Evolutionary conservation across 2,888 invertebrate species (phyloP), one percentile per base, ranked within the genome.

Genomic region (Cheilosia vernalis): DNA sequence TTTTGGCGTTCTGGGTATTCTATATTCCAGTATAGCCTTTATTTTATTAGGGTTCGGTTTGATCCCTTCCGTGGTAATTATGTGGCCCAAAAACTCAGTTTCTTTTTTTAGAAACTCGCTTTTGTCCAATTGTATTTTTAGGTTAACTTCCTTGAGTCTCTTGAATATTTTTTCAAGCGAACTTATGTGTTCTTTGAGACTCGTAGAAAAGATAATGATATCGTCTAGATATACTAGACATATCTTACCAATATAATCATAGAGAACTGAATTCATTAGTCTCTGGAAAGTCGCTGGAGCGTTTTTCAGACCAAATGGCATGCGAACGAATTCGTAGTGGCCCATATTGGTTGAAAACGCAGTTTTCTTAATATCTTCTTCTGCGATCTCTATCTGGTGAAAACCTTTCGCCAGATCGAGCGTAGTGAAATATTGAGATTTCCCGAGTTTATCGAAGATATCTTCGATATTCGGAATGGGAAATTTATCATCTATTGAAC

Each of bases 51-150:
- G 58, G n/a, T 69, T 49, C 13, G 44, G 44, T 19, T 47, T 69
- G 10, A 69, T 56, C 1, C 88, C 88, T 0, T 89, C 88, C 9
- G 87, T 66, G 2, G 89, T 88, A 9, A 91, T 84, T 13, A 88
- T 63, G 44, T 87, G 88, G 3, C 89, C 88, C 9, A 89, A 58
- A 58, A 77, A 88, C 9, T 86, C 73, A 0, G 88, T 33, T 33
- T 33, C 33, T 33, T 33, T 33, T 33, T 10, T 33, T 0, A 10
- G 9, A 33, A 33, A 33, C 17, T 44, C 56, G 40, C 72, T 73
- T 64, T 87, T 84, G 33, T 78, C 73, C 5, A 78, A n/a, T 42
- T 87, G 86, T 3, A 86, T 9, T 64, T 87, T 81, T 0, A 87
- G 44, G 37, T 85, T 78, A 2, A 69, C 60, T 49, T 44, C 42